Evolutionary conservation across 2,888 invertebrate genomes (phyloP).

Genomic region (Neoscelio sp.): DNA sequence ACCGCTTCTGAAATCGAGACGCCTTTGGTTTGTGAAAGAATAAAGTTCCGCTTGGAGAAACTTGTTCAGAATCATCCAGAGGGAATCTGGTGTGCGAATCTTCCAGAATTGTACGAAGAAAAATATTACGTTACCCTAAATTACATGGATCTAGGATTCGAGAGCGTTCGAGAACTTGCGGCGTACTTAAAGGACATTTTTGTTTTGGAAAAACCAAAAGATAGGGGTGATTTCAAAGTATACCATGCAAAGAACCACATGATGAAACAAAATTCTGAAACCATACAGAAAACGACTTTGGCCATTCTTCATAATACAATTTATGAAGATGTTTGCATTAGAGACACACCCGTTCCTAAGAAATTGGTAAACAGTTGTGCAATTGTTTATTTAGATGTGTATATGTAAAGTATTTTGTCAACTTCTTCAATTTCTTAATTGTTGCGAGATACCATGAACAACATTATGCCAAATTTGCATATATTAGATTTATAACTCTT

Average conservation of each 20-base stretch:
- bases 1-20: background rate
- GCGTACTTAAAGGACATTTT: slow-evolving; percentile 78
- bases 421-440: too few relatives aligned
- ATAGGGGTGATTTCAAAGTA: slow-evolving; percentile 73
- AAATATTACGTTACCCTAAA: slow-evolving; percentile 75
- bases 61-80: slow-evolving; percentile 75
- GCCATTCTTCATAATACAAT: slow-evolving; percentile 71
- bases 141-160: slow-evolving; percentile 77
- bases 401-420: too few relatives aligned
- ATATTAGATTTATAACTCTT: too few relatives aligned
- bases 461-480: too few relatives aligned
- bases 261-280: slow-evolving; percentile 26
- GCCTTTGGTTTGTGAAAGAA: slow-evolving; percentile 70
- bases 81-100: slow-evolving; percentile 79
- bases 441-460: too few relatives aligned
- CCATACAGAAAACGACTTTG: slow-evolving; percentile 47
- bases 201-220: slow-evolving; percentile 64
- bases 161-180: slow-evolving; percentile 76
- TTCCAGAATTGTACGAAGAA: slow-evolving; percentile 74
- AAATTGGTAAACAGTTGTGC: slow-evolving; percentile 75
- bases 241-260: slow-evolving; percentile 70
- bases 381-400: too few relatives aligned
- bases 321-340: slow-evolving; percentile 65
- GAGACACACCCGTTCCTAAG: slow-evolving; percentile 73
- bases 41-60: slow-evolving; percentile 70